phyloP scores from a whole-genome alignment of 2,113 vertebrate species.

The Herpailurus yagouaroundi region DNA sequence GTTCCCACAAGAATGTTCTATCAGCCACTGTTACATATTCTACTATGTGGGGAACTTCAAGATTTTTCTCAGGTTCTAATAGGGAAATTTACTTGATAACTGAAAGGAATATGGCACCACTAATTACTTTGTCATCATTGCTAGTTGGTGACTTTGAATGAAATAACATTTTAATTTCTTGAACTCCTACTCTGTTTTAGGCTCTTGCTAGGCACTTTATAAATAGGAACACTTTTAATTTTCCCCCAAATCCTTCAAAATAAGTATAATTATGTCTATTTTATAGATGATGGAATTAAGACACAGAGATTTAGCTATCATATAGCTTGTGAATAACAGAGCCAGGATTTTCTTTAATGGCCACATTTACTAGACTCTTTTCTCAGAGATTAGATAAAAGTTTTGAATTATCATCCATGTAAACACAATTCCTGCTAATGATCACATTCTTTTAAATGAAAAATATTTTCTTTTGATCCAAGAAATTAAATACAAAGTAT shows the following conservation, averaged over 20 bases:
- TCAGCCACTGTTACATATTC: neutral
- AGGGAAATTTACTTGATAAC: neutral
- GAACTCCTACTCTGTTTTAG: neutral
- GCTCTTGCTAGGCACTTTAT: neutral
- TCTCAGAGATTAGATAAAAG: neutral
- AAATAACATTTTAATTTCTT: slow-evolving; percentile 22
- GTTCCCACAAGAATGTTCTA: neutral
- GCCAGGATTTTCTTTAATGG: neutral
- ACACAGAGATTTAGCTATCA: neutral
- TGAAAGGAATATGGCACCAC: neutral
- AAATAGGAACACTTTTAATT: neutral
- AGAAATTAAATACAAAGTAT: neutral
- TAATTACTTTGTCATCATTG: neutral
- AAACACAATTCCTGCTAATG: neutral
- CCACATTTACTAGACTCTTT: neutral
- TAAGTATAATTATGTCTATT: neutral
- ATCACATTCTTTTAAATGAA: neutral
- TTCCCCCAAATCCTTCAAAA: neutral
- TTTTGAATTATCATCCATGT: neutral
- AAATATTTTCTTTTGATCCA: neutral
- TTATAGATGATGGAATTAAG: neutral
- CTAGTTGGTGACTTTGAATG: neutral
- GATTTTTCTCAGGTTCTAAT: neutral
- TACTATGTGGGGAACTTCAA: neutral
- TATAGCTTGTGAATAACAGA: neutral